A percentile compares a stretch with the other conserved stretches of the same genome.
These are phyloP conservation scores for Myiozetetes cayanensis DNA, from an alignment of 2,113 vertebrate genomes.

Conservation along the genomic window DNA sequence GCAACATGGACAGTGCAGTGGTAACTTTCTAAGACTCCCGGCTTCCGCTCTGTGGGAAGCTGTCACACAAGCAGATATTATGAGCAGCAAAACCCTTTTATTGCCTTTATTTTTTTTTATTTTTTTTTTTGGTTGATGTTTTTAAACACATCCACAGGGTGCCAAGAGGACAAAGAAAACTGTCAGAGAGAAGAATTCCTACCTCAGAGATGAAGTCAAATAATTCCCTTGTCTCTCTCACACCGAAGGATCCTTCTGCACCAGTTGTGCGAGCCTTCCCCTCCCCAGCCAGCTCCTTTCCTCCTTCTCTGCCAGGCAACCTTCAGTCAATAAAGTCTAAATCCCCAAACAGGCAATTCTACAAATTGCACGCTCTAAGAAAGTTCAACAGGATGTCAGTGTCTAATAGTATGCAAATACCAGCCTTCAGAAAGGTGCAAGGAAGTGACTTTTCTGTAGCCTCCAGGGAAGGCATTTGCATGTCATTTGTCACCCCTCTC, in stretches of 20 bases:
- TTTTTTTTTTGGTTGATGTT: background rate
- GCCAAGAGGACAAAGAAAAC: background rate
- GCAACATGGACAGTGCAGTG: background rate
- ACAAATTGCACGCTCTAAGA: background rate
- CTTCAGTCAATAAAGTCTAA: background rate
- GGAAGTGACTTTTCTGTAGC: background rate
- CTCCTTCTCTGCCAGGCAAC: background rate
- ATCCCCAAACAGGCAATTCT: background rate
- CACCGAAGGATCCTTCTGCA: background rate
- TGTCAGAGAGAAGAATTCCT: background rate
- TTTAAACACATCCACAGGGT: slow-evolving; percentile 10
- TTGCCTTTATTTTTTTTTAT: background rate
- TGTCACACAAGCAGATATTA: background rate
- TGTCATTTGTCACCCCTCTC: background rate
- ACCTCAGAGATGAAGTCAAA: background rate
- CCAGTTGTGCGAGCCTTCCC: background rate
- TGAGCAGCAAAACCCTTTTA: background rate
- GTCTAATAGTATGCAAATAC: slow-evolving; percentile 23
- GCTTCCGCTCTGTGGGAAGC: background rate
- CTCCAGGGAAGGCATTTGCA: slow-evolving; percentile 11
- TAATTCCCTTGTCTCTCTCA: background rate
- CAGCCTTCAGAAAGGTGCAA: background rate
- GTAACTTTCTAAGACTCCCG: background rate
- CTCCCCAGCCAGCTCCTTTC: background rate
- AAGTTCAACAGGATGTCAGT: slow-evolving; percentile 21